phyloP scores from a whole-genome alignment of 2,888 invertebrate genomes.

The Priocnemis perturbator region DNA sequence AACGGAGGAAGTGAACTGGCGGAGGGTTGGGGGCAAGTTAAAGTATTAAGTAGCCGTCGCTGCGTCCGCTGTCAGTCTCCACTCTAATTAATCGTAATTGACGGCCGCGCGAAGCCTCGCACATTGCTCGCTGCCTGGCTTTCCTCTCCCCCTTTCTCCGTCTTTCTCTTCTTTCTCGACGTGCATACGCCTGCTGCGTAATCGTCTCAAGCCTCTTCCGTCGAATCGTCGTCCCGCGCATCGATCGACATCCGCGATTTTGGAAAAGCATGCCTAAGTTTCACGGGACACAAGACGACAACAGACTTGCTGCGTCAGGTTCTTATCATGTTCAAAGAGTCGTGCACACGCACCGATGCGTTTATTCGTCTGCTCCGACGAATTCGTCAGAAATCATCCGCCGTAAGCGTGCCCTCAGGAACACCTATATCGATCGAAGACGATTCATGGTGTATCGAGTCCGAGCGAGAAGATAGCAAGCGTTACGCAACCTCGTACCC shows the following conservation, averaged over 20 bases:
- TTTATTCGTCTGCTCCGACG: too few relatives aligned
- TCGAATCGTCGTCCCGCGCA: slow-evolving; percentile 1
- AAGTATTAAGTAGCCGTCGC: slow-evolving; percentile 72
- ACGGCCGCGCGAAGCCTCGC: slow-evolving; percentile 73
- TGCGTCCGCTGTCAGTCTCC: slow-evolving; percentile 75
- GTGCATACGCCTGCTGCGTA: slow-evolving; percentile 46
- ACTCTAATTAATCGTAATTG: slow-evolving; percentile 75
- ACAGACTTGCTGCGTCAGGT: too few relatives aligned
- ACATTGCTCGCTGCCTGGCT: slow-evolving; percentile 60
- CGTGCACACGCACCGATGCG: too few relatives aligned
- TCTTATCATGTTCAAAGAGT: too few relatives aligned
- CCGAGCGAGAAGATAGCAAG: slow-evolving; percentile 31
- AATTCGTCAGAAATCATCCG: too few relatives aligned
- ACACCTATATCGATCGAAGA: slow-evolving; percentile 2
- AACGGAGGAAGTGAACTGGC: slow-evolving; percentile 57
- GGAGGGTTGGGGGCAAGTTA: slow-evolving; percentile 69
- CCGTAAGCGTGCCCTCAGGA: too few relatives aligned
- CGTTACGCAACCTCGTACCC: slow-evolving; percentile 53
- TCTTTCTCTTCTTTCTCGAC: slow-evolving; percentile 23
- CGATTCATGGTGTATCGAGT: slow-evolving; percentile 7
- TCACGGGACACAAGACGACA: too few relatives aligned
- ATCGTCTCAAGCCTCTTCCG: slow-evolving; percentile 48
- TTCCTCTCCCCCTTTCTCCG: slow-evolving; percentile 15
- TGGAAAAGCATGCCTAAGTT: too few relatives aligned
- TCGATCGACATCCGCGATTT: too few relatives aligned